Evolutionary conservation across 2,113 vertebrate species (phyloP).

Genomic region (Amblyopsis rosae): DNA sequence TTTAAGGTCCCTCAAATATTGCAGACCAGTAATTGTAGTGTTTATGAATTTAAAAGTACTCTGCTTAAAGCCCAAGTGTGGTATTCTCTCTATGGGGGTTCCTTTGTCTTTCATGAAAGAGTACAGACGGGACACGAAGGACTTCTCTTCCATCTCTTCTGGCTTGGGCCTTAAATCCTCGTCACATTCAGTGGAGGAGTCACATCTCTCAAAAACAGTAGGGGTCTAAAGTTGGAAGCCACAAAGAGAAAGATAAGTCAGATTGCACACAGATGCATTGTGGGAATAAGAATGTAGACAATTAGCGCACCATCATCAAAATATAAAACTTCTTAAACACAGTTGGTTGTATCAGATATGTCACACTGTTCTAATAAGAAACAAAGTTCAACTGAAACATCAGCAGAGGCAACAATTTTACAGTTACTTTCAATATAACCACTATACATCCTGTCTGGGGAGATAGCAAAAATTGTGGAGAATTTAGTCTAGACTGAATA

Average conservation of each 20-base stretch:
- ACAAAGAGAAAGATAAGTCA: no score
- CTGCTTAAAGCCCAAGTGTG: slow-evolving; percentile 96
- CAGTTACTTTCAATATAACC: slow-evolving; percentile 74
- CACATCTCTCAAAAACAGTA: slow-evolving; percentile 58
- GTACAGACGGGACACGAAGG: slow-evolving; percentile 85
- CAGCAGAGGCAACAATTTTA: slow-evolving; percentile 62
- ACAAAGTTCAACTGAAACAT: slow-evolving; percentile 67
- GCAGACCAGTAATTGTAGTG: background rate
- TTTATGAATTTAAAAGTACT: slow-evolving; percentile 73
- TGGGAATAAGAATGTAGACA: background rate
- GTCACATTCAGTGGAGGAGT: slow-evolving; percentile 56
- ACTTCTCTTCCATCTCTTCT: slow-evolving; percentile 80
- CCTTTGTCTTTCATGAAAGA: slow-evolving; percentile 90
- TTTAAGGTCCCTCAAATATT: background rate
- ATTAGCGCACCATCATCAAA: no score
- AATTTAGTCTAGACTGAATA: slow-evolving; percentile 64
- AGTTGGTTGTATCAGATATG: slow-evolving; percentile 26
- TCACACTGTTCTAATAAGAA: slow-evolving; percentile 48
- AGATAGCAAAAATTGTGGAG: slow-evolving; percentile 68
- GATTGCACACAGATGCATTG: no score
- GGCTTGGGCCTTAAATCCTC: slow-evolving; percentile 37
- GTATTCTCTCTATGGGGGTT: slow-evolving; percentile 93
- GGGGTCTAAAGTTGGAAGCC: slow-evolving; percentile 47
- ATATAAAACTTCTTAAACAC: background rate
- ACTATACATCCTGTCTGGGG: slow-evolving; percentile 72